These are phyloP conservation scores for Aleiodes leptofemur DNA, from an alignment of 2,888 invertebrate species.

Conservation along the genomic window DNA sequence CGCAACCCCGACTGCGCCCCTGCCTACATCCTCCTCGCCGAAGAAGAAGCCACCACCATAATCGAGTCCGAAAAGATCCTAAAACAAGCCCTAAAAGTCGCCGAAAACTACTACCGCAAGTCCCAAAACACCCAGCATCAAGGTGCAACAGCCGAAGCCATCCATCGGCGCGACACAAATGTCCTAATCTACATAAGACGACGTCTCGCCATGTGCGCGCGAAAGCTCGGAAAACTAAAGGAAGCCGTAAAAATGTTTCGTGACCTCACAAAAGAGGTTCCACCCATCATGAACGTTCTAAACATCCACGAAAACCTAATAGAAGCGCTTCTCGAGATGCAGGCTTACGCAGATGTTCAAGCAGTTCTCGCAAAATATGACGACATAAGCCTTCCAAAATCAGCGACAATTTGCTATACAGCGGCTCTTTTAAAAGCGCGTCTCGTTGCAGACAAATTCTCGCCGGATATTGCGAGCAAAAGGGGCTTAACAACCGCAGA, in stretches of 20 bases:
- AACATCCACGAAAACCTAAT: slow-evolving; percentile 97
- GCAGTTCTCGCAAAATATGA: slow-evolving; percentile 94
- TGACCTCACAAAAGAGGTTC: slow-evolving; percentile 96
- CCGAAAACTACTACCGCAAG: slow-evolving; percentile 87
- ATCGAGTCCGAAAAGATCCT: slow-evolving; percentile 89
- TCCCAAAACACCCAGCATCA: slow-evolving; percentile 89
- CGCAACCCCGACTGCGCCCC: slow-evolving; percentile 94
- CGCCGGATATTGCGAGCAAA: slow-evolving; percentile 89
- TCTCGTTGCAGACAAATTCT: slow-evolving; percentile 92
- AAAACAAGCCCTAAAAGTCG: slow-evolving; percentile 89
- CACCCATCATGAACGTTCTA: slow-evolving; percentile 94
- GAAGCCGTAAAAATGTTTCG: slow-evolving; percentile 98
- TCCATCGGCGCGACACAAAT: slow-evolving; percentile 92
- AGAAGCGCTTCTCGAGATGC: slow-evolving; percentile 95
- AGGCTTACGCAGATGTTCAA: slow-evolving; percentile 97
- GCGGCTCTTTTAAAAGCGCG: slow-evolving; percentile 95
- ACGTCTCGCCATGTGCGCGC: slow-evolving; percentile 97
- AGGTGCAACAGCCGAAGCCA: slow-evolving; percentile 83
- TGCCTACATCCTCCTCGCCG: slow-evolving; percentile 95
- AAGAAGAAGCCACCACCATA: slow-evolving; percentile 97
- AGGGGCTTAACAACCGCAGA: slow-evolving; percentile 90
- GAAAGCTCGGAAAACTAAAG: slow-evolving; percentile 94
- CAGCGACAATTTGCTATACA: slow-evolving; percentile 96
- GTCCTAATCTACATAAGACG: slow-evolving; percentile 96
- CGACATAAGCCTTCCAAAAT: slow-evolving; percentile 95